Evolutionary conservation across 1,140 invertebrate genomes (phyloP).

Genomic region (Drosophila nigromelanica): DNA sequence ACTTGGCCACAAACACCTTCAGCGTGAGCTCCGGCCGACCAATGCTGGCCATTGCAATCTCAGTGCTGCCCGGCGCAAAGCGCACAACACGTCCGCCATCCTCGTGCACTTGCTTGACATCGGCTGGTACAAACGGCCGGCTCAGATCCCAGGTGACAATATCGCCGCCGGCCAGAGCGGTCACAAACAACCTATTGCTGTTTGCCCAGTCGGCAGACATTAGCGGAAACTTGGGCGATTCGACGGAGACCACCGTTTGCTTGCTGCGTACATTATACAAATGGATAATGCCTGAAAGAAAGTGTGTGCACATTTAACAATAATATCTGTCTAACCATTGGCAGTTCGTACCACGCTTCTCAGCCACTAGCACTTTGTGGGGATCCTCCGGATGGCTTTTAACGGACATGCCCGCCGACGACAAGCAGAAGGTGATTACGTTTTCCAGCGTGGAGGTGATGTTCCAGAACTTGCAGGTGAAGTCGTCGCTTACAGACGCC

Average conservation of each 20-base stretch:
- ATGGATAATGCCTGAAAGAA: conserved; percentile 85
- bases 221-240: conserved; percentile 87
- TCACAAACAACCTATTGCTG: conserved; percentile 87
- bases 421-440: conserved; percentile 86
- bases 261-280: conserved; percentile 89
- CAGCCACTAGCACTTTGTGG: conserved; percentile 90
- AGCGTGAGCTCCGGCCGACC: conserved; percentile 86
- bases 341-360: conserved; percentile 87
- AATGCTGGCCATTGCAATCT: conserved; percentile 85
- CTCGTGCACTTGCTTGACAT: conserved; percentile 85
- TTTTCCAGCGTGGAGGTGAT: conserved; percentile 85
- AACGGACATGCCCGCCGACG: conserved; percentile 89
- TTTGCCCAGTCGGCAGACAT: conserved; percentile 89
- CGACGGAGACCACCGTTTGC: conserved; percentile 89
- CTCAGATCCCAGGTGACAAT: conserved; percentile 87
- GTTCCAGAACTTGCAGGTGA: conserved; percentile 89
- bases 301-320: not conserved
- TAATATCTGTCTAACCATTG: not conserved
- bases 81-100: conserved; percentile 86
- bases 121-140: conserved; percentile 85
- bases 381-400: conserved; percentile 89
- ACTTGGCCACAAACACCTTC: conserved; percentile 86
- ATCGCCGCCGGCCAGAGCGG: conserved; percentile 87
- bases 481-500: conserved; percentile 91
- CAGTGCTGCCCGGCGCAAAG: conserved; percentile 85